phyloP scores from a whole-genome alignment of 1,140 invertebrate species.

The Pemphigus obesinymphae region DNA sequence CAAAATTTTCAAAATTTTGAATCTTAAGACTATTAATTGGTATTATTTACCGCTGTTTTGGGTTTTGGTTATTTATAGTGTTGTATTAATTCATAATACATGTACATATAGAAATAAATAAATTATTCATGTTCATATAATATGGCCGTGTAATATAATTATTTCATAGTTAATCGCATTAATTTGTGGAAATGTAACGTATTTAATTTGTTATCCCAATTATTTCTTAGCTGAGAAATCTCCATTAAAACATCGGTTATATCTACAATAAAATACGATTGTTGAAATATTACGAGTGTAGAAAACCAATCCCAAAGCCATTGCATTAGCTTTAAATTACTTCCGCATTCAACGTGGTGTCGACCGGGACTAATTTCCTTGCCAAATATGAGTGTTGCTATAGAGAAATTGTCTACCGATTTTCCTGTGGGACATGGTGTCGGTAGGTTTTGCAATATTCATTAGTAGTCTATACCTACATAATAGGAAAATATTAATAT shows the following conservation, averaged over 20 bases:
- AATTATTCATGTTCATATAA: neutral
- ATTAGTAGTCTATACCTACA: neutral
- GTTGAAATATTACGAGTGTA: neutral
- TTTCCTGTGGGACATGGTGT: neutral
- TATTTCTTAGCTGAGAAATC: neutral
- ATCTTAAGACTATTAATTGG: no score
- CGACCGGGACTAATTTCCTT: conserved; percentile 30
- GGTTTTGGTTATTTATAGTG: no score
- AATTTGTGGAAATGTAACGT: neutral
- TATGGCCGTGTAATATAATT: neutral
- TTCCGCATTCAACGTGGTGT: conserved; percentile 8
- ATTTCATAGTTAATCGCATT: neutral
- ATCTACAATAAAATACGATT: neutral
- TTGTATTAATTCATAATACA: no score
- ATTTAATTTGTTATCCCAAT: neutral
- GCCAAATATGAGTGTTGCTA: conserved; percentile 3
- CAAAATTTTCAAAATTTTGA: no score
- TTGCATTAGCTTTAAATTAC: conserved; percentile 25
- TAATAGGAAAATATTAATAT: neutral
- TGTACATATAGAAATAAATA: no score
- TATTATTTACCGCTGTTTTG: no score
- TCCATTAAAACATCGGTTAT: neutral
- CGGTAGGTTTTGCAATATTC: neutral
- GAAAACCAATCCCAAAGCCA: conserved; percentile 29
- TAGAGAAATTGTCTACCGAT: conserved; percentile 1